Conservation (phyloP, 1,140 invertebrate species). For the Atta colombica region DNA sequence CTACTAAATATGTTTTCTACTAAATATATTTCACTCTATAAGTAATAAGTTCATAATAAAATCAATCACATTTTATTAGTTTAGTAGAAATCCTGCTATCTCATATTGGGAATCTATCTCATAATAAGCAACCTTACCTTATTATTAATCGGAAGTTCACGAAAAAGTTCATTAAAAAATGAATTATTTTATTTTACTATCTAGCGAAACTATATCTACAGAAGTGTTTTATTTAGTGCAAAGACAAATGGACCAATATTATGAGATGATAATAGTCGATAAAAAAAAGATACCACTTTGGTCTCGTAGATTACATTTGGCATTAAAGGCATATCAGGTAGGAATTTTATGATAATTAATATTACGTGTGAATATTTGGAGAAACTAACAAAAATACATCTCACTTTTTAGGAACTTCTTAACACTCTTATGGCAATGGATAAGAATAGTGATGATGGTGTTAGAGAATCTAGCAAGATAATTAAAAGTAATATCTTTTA, state of each 20-base stretch:
- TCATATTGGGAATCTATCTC: too few relatives aligned
- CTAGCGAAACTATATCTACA: constrained; percentile 95
- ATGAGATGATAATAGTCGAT: constrained; percentile 94
- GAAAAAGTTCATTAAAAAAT: neutral
- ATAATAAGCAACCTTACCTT: too few relatives aligned
- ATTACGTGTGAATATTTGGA: constrained; percentile 44
- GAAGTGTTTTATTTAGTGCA: constrained; percentile 97
- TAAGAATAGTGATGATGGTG: constrained; percentile 88
- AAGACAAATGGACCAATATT: constrained; percentile 95
- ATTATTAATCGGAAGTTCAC: neutral
- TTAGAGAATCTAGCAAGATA: constrained; percentile 93
- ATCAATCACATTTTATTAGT: too few relatives aligned
- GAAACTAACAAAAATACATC: constrained; percentile 58
- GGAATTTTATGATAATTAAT: constrained; percentile 68
- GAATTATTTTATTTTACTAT: constrained; percentile 67
- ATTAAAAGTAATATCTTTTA: constrained; percentile 98
- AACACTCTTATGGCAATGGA: constrained; percentile 94
- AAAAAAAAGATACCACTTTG: constrained; percentile 95
- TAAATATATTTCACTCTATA: too few relatives aligned
- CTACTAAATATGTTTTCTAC: too few relatives aligned
- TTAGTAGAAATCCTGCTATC: too few relatives aligned
- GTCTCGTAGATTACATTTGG: constrained; percentile 94
- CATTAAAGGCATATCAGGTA: constrained; percentile 90
- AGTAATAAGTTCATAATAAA: too few relatives aligned
- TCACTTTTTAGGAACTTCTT: constrained; percentile 88